These are phyloP conservation scores for Allacma fusca DNA, from an alignment of 2,888 invertebrate species.

Conservation along the genomic window DNA sequence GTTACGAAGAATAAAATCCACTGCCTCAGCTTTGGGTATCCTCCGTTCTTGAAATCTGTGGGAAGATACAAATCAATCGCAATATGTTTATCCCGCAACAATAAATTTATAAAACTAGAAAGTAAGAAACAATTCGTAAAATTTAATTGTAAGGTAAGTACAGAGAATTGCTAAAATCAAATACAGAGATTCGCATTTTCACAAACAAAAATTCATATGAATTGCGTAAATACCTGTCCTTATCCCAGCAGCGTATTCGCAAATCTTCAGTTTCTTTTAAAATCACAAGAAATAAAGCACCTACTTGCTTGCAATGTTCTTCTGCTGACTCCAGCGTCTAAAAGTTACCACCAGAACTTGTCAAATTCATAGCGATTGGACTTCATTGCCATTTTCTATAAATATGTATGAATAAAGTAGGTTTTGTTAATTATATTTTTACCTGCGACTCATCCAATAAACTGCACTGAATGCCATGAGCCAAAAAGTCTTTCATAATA, in stretches of 20 bases:
- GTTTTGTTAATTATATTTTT: no score
- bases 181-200: no score
- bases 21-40: conserved; percentile 71
- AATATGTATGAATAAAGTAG: no score
- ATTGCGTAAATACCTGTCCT: conserved; percentile 69
- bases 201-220: no score
- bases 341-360: conserved; percentile 48
- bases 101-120: no score
- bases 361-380: no score
- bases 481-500: conserved; percentile 74
- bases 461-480: conserved; percentile 73
- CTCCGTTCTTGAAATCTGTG: conserved; percentile 71
- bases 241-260: conserved; percentile 71
- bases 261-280: conserved; percentile 70
- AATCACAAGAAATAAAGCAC: conserved; percentile 73
- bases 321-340: conserved; percentile 74
- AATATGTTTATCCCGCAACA: no score
- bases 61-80: background rate
- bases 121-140: no score
- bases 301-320: conserved; percentile 70
- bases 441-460: conserved; percentile 70
- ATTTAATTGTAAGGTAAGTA: no score
- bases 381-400: no score
- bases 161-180: no score
- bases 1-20: conserved; percentile 76